Conservation (phyloP, 2,888 invertebrate genomes). For the Phengaris arion region DNA sequence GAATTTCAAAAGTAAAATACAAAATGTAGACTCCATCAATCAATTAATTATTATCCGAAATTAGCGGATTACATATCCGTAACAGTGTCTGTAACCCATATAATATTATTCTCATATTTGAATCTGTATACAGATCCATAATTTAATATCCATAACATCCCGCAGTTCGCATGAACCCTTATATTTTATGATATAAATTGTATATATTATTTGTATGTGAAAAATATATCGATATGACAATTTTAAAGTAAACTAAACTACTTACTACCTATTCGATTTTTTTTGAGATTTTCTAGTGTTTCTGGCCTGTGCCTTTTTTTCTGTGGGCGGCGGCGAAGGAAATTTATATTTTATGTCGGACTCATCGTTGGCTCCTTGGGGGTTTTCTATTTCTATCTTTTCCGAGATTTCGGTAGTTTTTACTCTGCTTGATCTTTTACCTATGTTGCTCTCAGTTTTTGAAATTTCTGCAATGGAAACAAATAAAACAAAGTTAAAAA, state of each 20-base stretch:
- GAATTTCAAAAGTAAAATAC: too few relatives aligned
- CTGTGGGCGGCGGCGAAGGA: constrained; percentile 39
- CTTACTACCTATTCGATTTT: constrained; percentile 41
- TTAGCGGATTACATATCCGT: too few relatives aligned
- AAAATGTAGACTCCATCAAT: too few relatives aligned
- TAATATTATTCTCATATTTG: neutral
- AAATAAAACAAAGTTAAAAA: neutral
- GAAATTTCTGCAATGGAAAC: neutral
- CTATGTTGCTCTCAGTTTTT: neutral
- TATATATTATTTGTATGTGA: neutral
- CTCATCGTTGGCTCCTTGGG: constrained; percentile 29
- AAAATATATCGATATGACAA: constrained; percentile 16
- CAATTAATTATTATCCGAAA: too few relatives aligned
- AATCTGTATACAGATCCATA: neutral
- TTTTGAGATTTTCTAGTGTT: constrained; percentile 34
- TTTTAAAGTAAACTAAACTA: constrained; percentile 32
- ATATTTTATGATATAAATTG: neutral
- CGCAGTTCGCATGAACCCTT: neutral
- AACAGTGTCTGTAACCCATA: neutral
- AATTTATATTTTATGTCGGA: constrained; percentile 42
- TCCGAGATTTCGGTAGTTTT: constrained; percentile 23
- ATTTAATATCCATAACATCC: neutral
- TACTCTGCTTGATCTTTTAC: neutral
- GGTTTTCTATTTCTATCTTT: neutral
- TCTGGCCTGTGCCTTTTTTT: constrained; percentile 33